Evolutionary conservation across 2,888 invertebrate genomes (phyloP).

Genomic region (Raillietiella orientalis): DNA sequence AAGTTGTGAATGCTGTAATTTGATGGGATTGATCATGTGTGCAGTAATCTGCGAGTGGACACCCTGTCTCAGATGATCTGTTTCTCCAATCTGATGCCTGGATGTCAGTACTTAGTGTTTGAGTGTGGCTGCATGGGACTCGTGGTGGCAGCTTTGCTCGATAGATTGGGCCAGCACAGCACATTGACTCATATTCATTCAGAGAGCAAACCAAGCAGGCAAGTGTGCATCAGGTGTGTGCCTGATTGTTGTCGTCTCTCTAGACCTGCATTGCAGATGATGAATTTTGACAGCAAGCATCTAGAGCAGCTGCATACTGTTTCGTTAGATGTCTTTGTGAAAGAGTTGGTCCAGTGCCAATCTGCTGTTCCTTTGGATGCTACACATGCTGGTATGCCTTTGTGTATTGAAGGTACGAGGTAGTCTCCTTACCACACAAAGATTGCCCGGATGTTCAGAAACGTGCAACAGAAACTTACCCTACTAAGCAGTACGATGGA

Average conservation of each 20-base stretch:
- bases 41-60: constrained; percentile 39
- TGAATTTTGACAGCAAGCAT: constrained; percentile 42
- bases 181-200: constrained; percentile 13
- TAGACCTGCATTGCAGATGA: constrained; percentile 32
- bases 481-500: constrained; percentile 22
- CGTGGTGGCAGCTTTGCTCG: constrained; percentile 43
- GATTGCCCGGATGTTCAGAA: too few relatives aligned
- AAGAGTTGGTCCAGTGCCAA: too few relatives aligned
- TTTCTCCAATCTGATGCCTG: constrained; percentile 40
- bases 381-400: too few relatives aligned
- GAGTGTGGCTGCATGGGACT: constrained; percentile 67
- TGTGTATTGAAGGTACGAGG: too few relatives aligned
- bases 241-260: too few relatives aligned
- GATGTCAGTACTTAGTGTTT: constrained; percentile 37
- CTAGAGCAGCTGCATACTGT: constrained; percentile 31
- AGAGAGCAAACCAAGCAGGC: constrained; percentile 9
- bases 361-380: too few relatives aligned
- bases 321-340: too few relatives aligned
- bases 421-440: too few relatives aligned
- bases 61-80: constrained; percentile 60
- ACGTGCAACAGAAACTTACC: too few relatives aligned
- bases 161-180: constrained; percentile 28
- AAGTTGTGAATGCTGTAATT: too few relatives aligned
- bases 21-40: constrained; percentile 5
- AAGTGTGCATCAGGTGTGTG: constrained; percentile 1